Evolutionary conservation across 2,888 invertebrate species (phyloP).

Genomic region (Ichneumoninae sp.): DNA sequence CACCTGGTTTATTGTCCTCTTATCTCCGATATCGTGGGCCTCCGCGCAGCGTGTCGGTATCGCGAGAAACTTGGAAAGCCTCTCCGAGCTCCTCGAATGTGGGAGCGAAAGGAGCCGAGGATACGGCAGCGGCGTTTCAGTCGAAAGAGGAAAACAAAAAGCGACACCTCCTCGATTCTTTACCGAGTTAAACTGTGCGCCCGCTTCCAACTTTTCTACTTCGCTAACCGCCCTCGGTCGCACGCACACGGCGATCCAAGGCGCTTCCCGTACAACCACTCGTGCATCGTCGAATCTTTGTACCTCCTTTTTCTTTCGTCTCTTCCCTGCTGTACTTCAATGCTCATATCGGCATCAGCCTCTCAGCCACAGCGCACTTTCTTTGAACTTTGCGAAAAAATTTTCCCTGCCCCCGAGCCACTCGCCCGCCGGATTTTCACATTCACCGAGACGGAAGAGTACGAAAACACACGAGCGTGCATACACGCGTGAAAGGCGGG

Average conservation of each 20-base stretch:
- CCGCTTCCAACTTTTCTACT: constrained; percentile 75
- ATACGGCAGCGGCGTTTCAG: neutral
- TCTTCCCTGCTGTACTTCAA: constrained; percentile 40
- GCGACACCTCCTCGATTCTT: constrained; percentile 67
- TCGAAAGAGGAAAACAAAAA: constrained; percentile 20
- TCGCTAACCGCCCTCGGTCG: constrained; percentile 62
- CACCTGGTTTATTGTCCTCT: constrained; percentile 53
- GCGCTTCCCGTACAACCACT: constrained; percentile 57
- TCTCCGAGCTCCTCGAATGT: constrained; percentile 58
- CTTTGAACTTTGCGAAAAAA: constrained; percentile 59
- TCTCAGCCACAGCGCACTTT: constrained; percentile 45
- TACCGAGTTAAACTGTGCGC: constrained; percentile 74
- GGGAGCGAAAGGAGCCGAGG: neutral
- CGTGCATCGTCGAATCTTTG: constrained; percentile 4
- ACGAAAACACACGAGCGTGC: constrained; percentile 31
- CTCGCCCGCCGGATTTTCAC: constrained; percentile 42
- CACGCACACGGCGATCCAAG: constrained; percentile 20
- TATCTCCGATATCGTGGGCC: constrained; percentile 60
- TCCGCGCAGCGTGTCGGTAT: constrained; percentile 68
- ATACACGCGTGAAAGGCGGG: neutral
- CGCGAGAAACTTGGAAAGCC: constrained; percentile 72
- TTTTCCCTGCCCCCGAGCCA: constrained; percentile 38
- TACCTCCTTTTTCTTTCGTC: constrained; percentile 66
- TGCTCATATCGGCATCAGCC: constrained; percentile 59
- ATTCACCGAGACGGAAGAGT: constrained; percentile 48